Conservation (phyloP, 2,888 invertebrate genomes). For the Archips xylosteana region DNA sequence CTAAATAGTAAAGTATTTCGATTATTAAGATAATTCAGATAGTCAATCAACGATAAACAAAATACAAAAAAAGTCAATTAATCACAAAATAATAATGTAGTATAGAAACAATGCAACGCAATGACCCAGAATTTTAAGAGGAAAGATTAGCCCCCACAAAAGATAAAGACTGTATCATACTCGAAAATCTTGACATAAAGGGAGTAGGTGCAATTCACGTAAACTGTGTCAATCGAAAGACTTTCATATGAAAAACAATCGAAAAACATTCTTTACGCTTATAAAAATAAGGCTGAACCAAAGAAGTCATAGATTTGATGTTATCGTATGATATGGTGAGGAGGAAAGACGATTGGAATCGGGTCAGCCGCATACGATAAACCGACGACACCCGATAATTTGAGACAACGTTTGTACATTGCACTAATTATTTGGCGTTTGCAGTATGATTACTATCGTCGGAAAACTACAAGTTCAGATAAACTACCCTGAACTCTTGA, state of each 20-base stretch:
- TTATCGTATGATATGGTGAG: constrained; percentile 65
- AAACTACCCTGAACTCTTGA: constrained; percentile 40
- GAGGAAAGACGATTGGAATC: constrained; percentile 63
- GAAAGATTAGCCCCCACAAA: constrained; percentile 36
- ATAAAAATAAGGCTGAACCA: constrained; percentile 47
- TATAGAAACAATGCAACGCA: constrained; percentile 14
- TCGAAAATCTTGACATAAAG: constrained; percentile 58
- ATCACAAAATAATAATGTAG: background rate
- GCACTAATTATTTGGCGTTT: constrained; percentile 18
- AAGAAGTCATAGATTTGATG: constrained; percentile 40
- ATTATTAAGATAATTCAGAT: background rate
- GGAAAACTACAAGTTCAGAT: constrained; percentile 40
- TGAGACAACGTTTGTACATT: constrained; percentile 19
- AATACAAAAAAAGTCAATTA: background rate
- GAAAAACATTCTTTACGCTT: constrained; percentile 51
- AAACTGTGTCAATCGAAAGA: constrained; percentile 61
- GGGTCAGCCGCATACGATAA: constrained; percentile 68
- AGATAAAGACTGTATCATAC: constrained; percentile 34
- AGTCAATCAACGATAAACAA: background rate
- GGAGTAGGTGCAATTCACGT: constrained; percentile 55
- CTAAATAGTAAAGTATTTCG: background rate
- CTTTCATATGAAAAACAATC: constrained; percentile 30
- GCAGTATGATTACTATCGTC: constrained; percentile 9
- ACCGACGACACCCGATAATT: constrained; percentile 32
- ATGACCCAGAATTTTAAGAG: constrained; percentile 33